Evolutionary conservation across 2,888 invertebrate species (phyloP).

Genomic region (Philopedon plagiatum): DNA sequence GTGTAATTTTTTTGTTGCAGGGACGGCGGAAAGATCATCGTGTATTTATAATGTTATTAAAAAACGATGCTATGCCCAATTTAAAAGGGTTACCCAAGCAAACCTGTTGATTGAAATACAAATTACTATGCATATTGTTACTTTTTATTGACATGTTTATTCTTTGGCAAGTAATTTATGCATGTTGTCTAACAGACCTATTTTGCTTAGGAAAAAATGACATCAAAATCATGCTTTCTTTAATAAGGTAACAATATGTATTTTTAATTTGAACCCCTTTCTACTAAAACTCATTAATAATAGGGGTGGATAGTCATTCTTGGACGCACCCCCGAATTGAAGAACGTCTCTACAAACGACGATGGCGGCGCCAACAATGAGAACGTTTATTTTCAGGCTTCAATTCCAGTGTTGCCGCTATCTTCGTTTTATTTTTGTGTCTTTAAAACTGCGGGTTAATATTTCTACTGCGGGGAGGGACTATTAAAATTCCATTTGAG

Average conservation of each 20-base stretch:
- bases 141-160: too few species aligned
- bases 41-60: too few species aligned
- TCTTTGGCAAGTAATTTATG: too few species aligned
- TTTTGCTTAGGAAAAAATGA: too few species aligned
- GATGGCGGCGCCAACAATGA: slow-evolving; percentile 32
- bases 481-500: not conserved
- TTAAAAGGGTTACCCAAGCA: too few species aligned
- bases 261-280: not conserved
- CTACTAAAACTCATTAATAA: not conserved
- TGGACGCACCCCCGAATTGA: slow-evolving; percentile 25
- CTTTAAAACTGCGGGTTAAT: not conserved
- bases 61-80: too few species aligned
- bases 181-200: too few species aligned
- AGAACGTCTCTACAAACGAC: slow-evolving; percentile 18
- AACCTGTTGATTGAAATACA: too few species aligned
- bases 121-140: too few species aligned
- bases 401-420: slow-evolving; percentile 10
- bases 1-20: too few species aligned
- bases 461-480: not conserved
- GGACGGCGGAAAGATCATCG: too few species aligned
- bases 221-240: too few species aligned
- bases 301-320: slow-evolving; percentile 4
- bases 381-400: slow-evolving; percentile 26
- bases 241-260: not conserved
- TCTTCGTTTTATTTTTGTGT: not conserved